phyloP scores from a whole-genome alignment of 2,888 invertebrate species.

The Stictocephala bisonia region DNA sequence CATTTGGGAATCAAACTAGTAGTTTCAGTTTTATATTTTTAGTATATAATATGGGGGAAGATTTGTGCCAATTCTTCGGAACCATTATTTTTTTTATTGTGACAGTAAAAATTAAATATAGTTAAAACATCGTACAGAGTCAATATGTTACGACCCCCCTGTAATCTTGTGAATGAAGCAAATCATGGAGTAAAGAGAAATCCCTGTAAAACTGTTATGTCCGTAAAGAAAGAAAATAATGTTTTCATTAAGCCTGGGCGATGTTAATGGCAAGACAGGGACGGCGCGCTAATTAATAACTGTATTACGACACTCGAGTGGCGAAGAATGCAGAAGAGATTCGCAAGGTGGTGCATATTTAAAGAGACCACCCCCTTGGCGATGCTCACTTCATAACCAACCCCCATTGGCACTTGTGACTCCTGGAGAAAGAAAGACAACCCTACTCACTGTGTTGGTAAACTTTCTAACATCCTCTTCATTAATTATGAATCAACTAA shows the following conservation, averaged over 20 bases:
- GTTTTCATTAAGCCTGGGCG: constrained; percentile 22
- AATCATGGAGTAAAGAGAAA: no score
- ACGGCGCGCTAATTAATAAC: constrained; percentile 28
- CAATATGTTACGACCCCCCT: not conserved
- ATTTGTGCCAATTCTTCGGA: no score
- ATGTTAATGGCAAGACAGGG: not conserved
- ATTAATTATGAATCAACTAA: no score
- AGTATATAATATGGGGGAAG: no score
- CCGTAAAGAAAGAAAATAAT: constrained; percentile 1
- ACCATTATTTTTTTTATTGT: no score
- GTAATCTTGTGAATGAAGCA: no score
- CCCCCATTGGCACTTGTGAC: not conserved
- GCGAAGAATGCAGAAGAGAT: constrained; percentile 27
- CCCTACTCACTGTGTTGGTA: not conserved
- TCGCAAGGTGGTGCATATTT: constrained; percentile 34
- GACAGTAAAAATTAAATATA: no score
- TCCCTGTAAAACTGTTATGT: constrained; percentile 12
- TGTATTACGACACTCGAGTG: constrained; percentile 18
- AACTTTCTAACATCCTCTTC: not conserved
- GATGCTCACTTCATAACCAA: not conserved
- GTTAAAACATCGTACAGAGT: no score
- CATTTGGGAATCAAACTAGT: no score
- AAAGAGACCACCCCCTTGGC: constrained; percentile 16
- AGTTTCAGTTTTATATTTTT: no score
- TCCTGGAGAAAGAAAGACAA: not conserved